Evolutionary conservation across 1,140 invertebrate genomes (phyloP).

Genomic region (Batillaria attramentaria): DNA sequence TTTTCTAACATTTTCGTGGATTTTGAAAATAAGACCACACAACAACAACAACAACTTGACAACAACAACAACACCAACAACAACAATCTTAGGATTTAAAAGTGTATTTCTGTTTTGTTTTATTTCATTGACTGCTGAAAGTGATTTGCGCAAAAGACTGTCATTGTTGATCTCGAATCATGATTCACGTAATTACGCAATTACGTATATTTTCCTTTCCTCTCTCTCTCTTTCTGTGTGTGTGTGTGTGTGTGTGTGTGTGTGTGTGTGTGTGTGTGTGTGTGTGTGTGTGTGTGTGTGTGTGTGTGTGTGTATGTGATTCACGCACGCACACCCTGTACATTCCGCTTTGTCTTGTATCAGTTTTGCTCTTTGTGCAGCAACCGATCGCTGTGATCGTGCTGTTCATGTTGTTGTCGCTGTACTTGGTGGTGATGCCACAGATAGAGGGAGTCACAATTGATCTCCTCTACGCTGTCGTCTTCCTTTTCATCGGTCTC

Average conservation of each 20-base stretch:
- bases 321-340: background rate
- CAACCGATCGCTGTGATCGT: constrained; percentile 84
- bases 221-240: background rate
- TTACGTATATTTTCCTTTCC: background rate
- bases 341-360: background rate
- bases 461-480: constrained; percentile 77
- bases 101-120: too few species aligned
- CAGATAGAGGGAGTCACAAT: constrained; percentile 82
- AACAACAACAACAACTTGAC: too few species aligned
- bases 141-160: too few species aligned
- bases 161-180: too few species aligned
- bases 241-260: background rate
- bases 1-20: too few species aligned
- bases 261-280: background rate
- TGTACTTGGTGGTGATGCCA: constrained; percentile 83
- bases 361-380: constrained; percentile 72
- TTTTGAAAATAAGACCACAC: too few species aligned
- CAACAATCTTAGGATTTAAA: too few species aligned
- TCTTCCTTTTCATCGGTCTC: background rate
- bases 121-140: too few species aligned
- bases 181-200: background rate
- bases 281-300: constrained; percentile 5
- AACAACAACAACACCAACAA: too few species aligned
- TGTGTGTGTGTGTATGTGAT: background rate
- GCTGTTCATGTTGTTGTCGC: constrained; percentile 80